Base-by-base conservation (phyloP, 2,113 vertebrate genomes). In the Lynx canadensis region DNA sequence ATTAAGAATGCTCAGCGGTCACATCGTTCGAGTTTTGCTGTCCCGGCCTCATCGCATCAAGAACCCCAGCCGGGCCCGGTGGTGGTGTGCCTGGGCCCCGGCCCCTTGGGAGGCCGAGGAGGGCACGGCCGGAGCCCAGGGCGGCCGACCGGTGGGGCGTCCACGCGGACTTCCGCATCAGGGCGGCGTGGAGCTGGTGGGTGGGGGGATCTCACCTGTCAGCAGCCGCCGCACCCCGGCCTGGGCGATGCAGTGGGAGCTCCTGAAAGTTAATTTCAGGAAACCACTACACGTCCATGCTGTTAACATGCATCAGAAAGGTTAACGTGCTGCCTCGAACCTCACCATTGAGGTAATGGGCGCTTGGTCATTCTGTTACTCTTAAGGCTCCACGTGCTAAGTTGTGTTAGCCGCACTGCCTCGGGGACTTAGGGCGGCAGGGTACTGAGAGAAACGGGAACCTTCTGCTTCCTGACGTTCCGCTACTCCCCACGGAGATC, bases 201-300 rank as follows among this genome's bases (percentile, higher is more conserved):
- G 27, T 15, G 5, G 45, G 45, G 45, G 29, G 7, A 50, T 6
- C 1, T 2, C 16, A 5, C 48, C 48, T 33, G 76, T 33, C 16
- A 3, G 27, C 16, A 11, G 76, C 48, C 29, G 0, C 16, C 1
- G 29, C 2, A 1, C 48, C 19, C 29, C 9, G 0, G 29, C 76
- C 76, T 4, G 29, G 45, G 31, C 48, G 11, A 6, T 16, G 15
- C 19, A 6, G 48, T 31, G 45, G 12, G 76, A 5, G 16, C 4
- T 31, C 18, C 18, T 33, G 12, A 50, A 33, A 50, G 50, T 9
- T 31, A 31, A 11, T 78, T 16, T 73, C 19, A 55, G 48, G 13
- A 80, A 86, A 57, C 60, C 60, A 25, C n/a, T 65, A 5, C 21
- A 9, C 41, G 68, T 76, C 74, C 45, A 1, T 65, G 4, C 81